Percentiles rank a stretch among this genome's conserved stretches.
These are phyloP conservation scores for Epizoanthus ramosus DNA, from an alignment of 92 coral and sea anemone species.

Conservation along the genomic window DNA sequence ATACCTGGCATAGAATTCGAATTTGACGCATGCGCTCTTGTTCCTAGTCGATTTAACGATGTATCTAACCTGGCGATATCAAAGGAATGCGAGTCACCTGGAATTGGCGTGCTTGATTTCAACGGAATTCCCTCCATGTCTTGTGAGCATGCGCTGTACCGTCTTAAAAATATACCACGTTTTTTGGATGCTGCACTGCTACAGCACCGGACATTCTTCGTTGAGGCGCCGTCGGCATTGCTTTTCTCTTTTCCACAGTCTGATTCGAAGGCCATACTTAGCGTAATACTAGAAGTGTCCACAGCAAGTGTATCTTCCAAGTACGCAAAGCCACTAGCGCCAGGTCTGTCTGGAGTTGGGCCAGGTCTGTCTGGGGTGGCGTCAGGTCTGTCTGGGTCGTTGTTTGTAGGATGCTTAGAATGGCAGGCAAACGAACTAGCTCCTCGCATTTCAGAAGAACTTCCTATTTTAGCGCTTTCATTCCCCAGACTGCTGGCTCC, in stretches of 20 bases:
- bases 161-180: no score
- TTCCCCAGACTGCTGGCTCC: slow-evolving; percentile 27
- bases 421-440: slow-evolving; percentile 67
- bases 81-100: no score
- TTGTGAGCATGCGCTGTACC: no score
- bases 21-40: no score
- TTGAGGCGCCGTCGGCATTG: not conserved
- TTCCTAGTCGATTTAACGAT: no score
- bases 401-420: not conserved
- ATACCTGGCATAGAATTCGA: no score
- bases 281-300: slow-evolving; percentile 67
- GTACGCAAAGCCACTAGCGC: slow-evolving; percentile 41
- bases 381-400: no score
- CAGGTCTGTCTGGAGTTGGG: not conserved
- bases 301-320: slow-evolving; percentile 30
- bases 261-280: slow-evolving; percentile 69
- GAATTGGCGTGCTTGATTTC: no score
- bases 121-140: no score
- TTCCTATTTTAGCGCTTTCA: not conserved
- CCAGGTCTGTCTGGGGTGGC: no score
- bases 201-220: not conserved
- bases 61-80: no score
- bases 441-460: slow-evolving; percentile 43
- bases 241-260: slow-evolving; percentile 46
- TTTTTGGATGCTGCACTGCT: not conserved